These are phyloP conservation scores for Acipenser ruthenus DNA, from an alignment of 2,797 vertebrate species.

Conservation along the genomic window DNA sequence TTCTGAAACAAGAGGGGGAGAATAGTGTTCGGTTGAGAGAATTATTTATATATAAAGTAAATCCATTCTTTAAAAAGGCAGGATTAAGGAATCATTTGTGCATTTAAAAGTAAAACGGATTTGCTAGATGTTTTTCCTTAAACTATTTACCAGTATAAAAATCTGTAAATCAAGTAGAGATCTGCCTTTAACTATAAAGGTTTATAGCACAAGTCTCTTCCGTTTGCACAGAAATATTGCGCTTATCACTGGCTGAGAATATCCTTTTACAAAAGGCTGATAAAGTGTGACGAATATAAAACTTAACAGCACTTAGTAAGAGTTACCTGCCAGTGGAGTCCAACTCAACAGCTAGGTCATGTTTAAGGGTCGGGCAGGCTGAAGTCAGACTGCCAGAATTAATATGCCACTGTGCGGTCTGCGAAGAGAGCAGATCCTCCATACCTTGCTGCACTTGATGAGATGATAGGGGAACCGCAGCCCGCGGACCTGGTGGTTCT, in stretches of 20 bases:
- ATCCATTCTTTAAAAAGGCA: neutral
- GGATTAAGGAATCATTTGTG: neutral
- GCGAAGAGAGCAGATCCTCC: too few species aligned
- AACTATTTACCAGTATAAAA: too few species aligned
- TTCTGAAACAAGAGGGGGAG: conserved; percentile 50
- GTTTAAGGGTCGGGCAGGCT: too few species aligned
- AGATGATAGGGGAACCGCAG: conserved; percentile 78
- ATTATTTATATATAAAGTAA: neutral
- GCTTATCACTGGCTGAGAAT: too few species aligned
- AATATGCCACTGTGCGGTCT: conserved; percentile 31
- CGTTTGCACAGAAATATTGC: too few species aligned
- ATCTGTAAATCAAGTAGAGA: too few species aligned
- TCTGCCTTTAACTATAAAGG: too few species aligned
- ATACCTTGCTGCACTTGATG: conserved; percentile 71
- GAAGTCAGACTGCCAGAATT: too few species aligned
- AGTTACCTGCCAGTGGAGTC: conserved; percentile 1
- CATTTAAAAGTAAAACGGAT: neutral
- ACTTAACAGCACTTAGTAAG: neutral
- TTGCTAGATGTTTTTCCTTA: too few species aligned
- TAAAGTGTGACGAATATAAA: neutral
- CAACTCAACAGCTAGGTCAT: too few species aligned
- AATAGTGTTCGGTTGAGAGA: neutral
- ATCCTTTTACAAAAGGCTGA: neutral
- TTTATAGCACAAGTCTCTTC: too few species aligned
- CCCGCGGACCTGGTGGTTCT: conserved; percentile 70